phyloP scores from a whole-genome alignment of 2,113 vertebrate genomes.

The Megaptera novaeangliae region DNA sequence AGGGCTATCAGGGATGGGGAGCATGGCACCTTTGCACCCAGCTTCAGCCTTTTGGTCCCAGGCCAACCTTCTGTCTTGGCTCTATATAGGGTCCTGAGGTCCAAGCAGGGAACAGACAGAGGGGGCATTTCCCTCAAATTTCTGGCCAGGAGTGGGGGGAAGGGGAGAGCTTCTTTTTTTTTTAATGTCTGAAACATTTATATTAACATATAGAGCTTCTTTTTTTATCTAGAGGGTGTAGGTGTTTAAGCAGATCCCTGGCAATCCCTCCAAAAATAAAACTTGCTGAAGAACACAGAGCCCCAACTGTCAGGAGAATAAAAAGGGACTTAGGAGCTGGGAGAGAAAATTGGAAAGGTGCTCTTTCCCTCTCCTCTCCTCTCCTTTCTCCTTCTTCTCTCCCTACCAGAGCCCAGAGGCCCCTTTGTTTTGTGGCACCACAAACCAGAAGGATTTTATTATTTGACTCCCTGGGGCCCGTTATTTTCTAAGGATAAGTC shows the following conservation, averaged over 20 bases:
- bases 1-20: neutral
- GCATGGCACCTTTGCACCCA: accelerated
- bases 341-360: neutral
- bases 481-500: constrained; percentile 50
- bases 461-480: neutral
- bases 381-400: neutral
- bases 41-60: neutral
- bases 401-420: neutral
- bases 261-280: neutral
- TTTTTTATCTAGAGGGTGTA: neutral
- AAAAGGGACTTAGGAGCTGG: neutral
- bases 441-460: constrained; percentile 4
- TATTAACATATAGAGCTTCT: too few relatives aligned
- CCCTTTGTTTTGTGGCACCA: constrained; percentile 54
- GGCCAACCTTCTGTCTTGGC: neutral
- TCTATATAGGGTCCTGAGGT: neutral
- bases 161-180: neutral
- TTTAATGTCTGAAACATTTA: too few relatives aligned
- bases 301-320: neutral
- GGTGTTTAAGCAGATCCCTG: neutral
- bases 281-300: neutral
- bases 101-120: neutral
- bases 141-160: neutral
- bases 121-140: neutral
- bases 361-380: neutral